Percentiles rank a stretch among this genome's conserved stretches.
These are phyloP conservation scores for Oasisia sp. DNA, from an alignment of 2,888 invertebrate species.

Conservation along the genomic window DNA sequence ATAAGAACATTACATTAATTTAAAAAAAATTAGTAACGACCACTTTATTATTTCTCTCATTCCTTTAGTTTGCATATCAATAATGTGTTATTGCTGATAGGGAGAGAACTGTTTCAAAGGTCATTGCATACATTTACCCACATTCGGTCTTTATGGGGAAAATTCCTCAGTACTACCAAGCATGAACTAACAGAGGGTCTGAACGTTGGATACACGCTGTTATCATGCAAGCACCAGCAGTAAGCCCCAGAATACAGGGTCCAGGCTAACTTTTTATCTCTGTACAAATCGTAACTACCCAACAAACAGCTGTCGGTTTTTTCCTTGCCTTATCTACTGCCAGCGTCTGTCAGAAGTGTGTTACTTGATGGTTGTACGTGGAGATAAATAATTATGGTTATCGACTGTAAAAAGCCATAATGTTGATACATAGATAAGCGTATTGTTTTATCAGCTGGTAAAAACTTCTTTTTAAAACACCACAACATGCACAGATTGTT, in stretches of 20 bases:
- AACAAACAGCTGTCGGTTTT: background rate
- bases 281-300: background rate
- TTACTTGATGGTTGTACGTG: background rate
- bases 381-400: background rate
- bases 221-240: background rate
- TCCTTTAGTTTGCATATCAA: background rate
- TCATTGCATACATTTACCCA: background rate
- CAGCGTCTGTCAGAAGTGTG: background rate
- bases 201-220: background rate
- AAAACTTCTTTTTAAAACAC: background rate
- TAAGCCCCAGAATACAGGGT: background rate
- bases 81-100: background rate
- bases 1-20: no score
- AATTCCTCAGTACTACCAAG: background rate
- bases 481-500: background rate
- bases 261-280: background rate
- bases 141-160: background rate
- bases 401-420: background rate
- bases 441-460: background rate
- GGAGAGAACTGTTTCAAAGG: background rate
- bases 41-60: background rate
- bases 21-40: no score
- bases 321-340: background rate
- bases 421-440: background rate
- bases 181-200: background rate